Evolutionary conservation across 1,140 invertebrate species (phyloP).

Genomic region (Camponotus vicinus): DNA sequence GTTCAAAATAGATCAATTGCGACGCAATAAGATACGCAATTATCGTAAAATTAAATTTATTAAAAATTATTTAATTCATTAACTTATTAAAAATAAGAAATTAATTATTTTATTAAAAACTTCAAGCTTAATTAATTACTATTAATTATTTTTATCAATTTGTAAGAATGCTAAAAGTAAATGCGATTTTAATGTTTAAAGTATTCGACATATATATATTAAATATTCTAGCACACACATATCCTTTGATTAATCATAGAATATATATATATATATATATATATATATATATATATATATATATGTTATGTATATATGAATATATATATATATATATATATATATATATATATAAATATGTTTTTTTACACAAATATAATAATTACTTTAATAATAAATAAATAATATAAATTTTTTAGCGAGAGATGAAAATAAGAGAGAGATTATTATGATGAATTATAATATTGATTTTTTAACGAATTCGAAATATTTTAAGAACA

Average conservation of each 20-base stretch:
- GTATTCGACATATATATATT: background rate
- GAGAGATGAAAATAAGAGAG: background rate
- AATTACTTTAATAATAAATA: background rate
- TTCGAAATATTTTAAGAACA: background rate
- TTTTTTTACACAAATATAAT: background rate
- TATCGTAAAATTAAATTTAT: background rate
- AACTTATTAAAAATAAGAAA: slow-evolving; percentile 1
- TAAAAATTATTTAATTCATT: background rate
- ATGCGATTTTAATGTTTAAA: background rate
- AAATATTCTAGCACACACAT: background rate
- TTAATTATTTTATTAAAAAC: slow-evolving; percentile 31
- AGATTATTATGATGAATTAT: background rate
- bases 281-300: background rate
- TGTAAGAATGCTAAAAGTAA: background rate
- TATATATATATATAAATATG: background rate
- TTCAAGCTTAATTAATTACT: background rate
- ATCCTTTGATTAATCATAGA: background rate
- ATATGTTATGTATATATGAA: too few species aligned
- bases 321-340: too few species aligned
- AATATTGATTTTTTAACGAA: background rate
- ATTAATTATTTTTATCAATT: background rate
- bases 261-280: background rate
- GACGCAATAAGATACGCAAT: background rate
- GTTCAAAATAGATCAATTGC: background rate
- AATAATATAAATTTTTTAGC: background rate